Base-by-base conservation (phyloP, 2,888 invertebrate genomes). In the Ophioninae sp. region DNA sequence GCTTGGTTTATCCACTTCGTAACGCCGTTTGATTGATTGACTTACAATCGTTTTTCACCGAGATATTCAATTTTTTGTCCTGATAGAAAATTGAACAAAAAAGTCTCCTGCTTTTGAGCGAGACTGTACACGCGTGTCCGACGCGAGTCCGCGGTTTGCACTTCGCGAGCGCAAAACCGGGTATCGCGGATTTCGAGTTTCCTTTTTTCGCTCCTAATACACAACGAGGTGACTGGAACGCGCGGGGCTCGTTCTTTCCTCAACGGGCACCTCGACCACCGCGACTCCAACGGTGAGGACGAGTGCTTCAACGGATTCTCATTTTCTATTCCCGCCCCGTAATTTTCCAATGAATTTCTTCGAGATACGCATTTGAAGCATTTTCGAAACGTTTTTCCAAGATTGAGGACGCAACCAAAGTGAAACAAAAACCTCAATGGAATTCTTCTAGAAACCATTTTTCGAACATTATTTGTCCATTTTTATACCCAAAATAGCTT, bases 181-280 rank as follows among this genome's bases (percentile, higher is more conserved):
- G 83, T 81, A 78, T 83, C 69, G 65, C 41, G 68, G 83, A 83
- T 80, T 83, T 75, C 83, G 81, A 78, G 78, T 80, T 79, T 75
- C 6, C 50, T 17, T 50, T 50, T 81, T 78, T 81, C 69, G 74
- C 83, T 83, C 83, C 81, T 78, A 83, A 83, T 81, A 5, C 50
- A 74, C 70, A 78, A 76, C 56, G 41, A 44, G 65, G 67, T 37
- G 76, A 72, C 64, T 62, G 68, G 68, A 73, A 62, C 50, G 50
- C 50, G 50, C 62, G 39, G 37, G 20, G 72, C 72, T 67, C 64
- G 64, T 57, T 57, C 77, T 83, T 77, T 57, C 30, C 30, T 41
- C 41, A 5, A 30, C 59, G 61, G 57, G 64, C 62, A 30, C 57
- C 41, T 13, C 65, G 79, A 70, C 5, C 50, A 50, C 50, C 50